A percentile compares a stretch with the other conserved stretches of the same genome.
These are phyloP conservation scores for Cataglyphis albicans DNA, from an alignment of 2,888 invertebrate genomes.

Conservation along the genomic window DNA sequence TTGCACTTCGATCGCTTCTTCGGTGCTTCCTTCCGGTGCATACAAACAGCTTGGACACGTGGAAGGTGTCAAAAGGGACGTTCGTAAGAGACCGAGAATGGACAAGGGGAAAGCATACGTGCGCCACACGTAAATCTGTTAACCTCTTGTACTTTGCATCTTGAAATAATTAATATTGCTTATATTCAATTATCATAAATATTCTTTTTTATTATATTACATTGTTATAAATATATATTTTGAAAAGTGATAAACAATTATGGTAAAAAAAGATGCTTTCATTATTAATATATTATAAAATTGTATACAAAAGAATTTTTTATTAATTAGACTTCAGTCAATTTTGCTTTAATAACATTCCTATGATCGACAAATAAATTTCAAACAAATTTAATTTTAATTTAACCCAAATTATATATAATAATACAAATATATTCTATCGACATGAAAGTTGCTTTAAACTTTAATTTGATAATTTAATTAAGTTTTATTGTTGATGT, in stretches of 20 bases:
- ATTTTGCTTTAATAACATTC: constrained; percentile 5
- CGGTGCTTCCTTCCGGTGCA: constrained; percentile 77
- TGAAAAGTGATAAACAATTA: neutral
- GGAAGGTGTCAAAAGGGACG: constrained; percentile 71
- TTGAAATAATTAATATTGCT: neutral
- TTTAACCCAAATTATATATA: neutral
- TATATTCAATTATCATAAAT: neutral
- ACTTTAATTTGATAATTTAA: constrained; percentile 20
- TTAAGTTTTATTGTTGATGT: neutral
- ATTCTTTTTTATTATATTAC: neutral
- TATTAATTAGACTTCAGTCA: constrained; percentile 7
- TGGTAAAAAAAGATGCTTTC: neutral
- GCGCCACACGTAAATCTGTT: constrained; percentile 48
- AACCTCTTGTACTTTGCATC: constrained; percentile 10
- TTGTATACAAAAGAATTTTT: neutral
- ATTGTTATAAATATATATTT: neutral
- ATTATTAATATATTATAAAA: neutral
- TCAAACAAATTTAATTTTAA: constrained; percentile 22
- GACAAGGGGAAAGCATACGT: constrained; percentile 32
- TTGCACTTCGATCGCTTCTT: constrained; percentile 61
- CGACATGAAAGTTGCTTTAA: constrained; percentile 3
- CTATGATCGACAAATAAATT: constrained; percentile 21
- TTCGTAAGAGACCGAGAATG: neutral
- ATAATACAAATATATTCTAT: constrained; percentile 22
- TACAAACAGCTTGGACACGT: constrained; percentile 69